Evolutionary conservation across 2,797 vertebrate species (phyloP), one percentile per base, ranked within the genome.

Genomic region (Alosa sapidissima): DNA sequence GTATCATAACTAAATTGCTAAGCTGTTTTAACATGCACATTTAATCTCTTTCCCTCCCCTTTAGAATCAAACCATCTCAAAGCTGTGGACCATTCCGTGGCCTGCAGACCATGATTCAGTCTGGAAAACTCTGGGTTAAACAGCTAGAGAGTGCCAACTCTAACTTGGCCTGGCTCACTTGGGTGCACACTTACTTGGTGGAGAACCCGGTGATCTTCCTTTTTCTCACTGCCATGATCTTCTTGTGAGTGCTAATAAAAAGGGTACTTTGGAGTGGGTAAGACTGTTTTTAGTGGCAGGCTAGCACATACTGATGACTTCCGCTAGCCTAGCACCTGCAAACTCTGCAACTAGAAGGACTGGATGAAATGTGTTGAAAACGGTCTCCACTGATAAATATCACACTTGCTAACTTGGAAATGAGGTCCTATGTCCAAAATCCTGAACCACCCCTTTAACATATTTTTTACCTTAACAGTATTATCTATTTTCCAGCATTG

Each of bases 21-120:
- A 51, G 49, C 49, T 36, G 0, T 0, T 41, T 11, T 13, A 45
- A 65, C 58, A 36, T 47, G 11, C 8, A 49, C 1, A 14, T 36
- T 10, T 3, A 16, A 36, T 72, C 28, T 36, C 5, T 72, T 72
- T 16, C 13, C 13, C 33, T 13, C 5, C 65, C 16, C 82, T 81
- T 24, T 92, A 99, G 98, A 62, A 95, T 96, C 85, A 92, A 2
- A 5, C 98, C 98, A 0, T 99, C 98, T 0, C 3, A 58, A 0
- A 91, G 58, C 0, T 99, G 98, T 0, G 98, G 98, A 0, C 98
- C 98, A 0, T 99, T 99, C 91, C 96, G 91, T 0, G 93, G 85
- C 0, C 92, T 96, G 58, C 82, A 88, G 47, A 96, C 94, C 1
- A 98, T 99, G 95, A 95, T 97, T 0, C 85, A 96, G 85, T 95